phyloP scores from a whole-genome alignment of 2,888 invertebrate genomes.

The Dromius quadrimaculatus region DNA sequence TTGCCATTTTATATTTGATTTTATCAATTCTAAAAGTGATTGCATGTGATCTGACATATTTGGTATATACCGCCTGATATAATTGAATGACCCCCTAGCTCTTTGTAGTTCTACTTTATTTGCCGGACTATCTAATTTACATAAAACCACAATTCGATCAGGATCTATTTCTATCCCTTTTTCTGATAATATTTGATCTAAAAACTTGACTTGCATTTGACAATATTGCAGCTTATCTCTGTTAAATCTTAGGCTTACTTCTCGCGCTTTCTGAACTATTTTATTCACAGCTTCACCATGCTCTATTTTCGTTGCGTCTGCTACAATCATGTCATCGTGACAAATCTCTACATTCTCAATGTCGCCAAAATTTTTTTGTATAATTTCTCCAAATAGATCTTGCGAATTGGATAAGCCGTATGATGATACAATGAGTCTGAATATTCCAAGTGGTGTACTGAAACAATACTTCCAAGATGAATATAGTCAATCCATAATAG shows the following conservation, averaged over 20 bases:
- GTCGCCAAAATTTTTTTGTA: slow-evolving; percentile 54
- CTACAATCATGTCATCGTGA: slow-evolving; percentile 54
- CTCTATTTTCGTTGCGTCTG: slow-evolving; percentile 47
- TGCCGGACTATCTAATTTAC: slow-evolving; percentile 44
- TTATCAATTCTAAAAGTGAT: slow-evolving; percentile 54
- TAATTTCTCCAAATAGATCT: slow-evolving; percentile 54
- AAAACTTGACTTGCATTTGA: slow-evolving; percentile 52
- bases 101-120: slow-evolving; percentile 52
- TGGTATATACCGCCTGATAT: slow-evolving; percentile 46
- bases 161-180: slow-evolving; percentile 40
- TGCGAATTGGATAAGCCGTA: slow-evolving; percentile 56
- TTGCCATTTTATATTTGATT: slow-evolving; percentile 53
- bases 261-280: slow-evolving; percentile 50
- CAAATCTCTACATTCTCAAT: slow-evolving; percentile 52
- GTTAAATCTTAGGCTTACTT: slow-evolving; percentile 54
- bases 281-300: slow-evolving; percentile 53
- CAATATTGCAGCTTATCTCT: slow-evolving; percentile 54
- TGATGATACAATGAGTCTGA: slow-evolving; percentile 42
- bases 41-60: slow-evolving; percentile 53
- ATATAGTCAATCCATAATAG: slow-evolving; percentile 50
- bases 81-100: slow-evolving; percentile 50
- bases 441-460: slow-evolving; percentile 47
- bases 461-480: slow-evolving; percentile 37
- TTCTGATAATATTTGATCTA: slow-evolving; percentile 33
- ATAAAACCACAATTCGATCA: slow-evolving; percentile 45